phyloP scores from a whole-genome alignment of 2,888 invertebrate species.

The Aleiodes alternator region DNA sequence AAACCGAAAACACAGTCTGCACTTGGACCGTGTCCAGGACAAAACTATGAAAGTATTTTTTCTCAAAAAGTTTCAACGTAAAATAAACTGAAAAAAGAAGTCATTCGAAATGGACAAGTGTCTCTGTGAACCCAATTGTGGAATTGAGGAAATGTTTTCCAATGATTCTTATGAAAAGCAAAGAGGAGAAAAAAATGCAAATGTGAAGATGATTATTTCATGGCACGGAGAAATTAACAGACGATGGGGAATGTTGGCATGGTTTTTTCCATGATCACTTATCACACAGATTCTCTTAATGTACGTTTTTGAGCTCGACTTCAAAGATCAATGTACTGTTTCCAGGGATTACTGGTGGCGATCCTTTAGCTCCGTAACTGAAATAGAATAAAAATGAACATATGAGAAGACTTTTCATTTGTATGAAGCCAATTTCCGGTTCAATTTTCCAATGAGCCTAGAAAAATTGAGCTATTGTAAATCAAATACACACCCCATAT shows the following conservation, averaged over 20 bases:
- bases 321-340: slow-evolving; percentile 93
- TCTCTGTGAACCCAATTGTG: not conserved
- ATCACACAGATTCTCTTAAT: slow-evolving; percentile 73
- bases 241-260: slow-evolving; percentile 28
- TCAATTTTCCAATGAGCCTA: not conserved
- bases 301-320: slow-evolving; percentile 90
- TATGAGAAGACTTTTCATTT: slow-evolving; percentile 7
- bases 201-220: not conserved
- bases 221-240: slow-evolving; percentile 5
- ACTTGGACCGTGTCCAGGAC: not conserved
- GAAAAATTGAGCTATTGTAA: not conserved
- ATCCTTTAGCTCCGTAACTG: slow-evolving; percentile 86
- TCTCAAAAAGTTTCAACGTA: not conserved
- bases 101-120: slow-evolving; percentile 11
- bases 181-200: not conserved
- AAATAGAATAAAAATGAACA: not conserved
- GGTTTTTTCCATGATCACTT: slow-evolving; percentile 10
- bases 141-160: not conserved
- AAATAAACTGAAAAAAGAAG: slow-evolving; percentile 37
- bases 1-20: not conserved
- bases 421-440: not conserved
- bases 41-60: not conserved
- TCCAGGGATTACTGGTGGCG: slow-evolving; percentile 90
- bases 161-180: not conserved
- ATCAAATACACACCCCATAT: slow-evolving; percentile 85